Percentiles rank a stretch among this genome's conserved stretches.
Conservation (phyloP, 2,797 vertebrate species). For the Pelodytes ibericus region DNA sequence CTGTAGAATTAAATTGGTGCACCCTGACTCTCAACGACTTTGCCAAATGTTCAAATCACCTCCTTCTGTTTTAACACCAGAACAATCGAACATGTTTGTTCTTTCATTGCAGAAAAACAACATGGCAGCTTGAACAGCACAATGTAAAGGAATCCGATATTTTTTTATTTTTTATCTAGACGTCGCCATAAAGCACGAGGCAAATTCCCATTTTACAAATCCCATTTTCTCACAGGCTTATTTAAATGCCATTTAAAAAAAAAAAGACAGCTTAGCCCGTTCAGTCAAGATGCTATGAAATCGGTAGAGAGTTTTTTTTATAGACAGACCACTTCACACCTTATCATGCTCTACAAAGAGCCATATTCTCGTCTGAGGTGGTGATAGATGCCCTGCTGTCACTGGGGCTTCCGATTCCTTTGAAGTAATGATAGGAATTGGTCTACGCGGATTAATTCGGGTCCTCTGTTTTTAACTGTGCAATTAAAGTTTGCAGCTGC, state of each 20-base stretch:
- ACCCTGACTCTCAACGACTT: no score
- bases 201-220: no score
- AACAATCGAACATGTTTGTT: no score
- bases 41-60: no score
- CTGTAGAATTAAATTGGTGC: no score
- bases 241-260: background rate
- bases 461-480: constrained; percentile 29
- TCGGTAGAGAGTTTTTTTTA: constrained; percentile 16
- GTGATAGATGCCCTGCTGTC: constrained; percentile 47
- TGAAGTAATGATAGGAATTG: constrained; percentile 35
- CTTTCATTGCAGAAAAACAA: no score
- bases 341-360: constrained; percentile 42
- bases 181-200: no score
- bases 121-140: no score
- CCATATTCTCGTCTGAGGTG: constrained; percentile 3
- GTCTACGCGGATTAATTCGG: background rate
- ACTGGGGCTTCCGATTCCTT: constrained; percentile 11
- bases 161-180: no score
- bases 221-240: no score
- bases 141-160: no score
- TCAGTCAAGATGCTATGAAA: background rate
- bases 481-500: constrained; percentile 43
- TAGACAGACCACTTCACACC: constrained; percentile 44
- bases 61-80: no score
- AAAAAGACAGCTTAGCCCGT: background rate